Evolutionary conservation across 2,797 vertebrate species (phyloP).

Genomic region (Chaetophractus vellerosus): DNA sequence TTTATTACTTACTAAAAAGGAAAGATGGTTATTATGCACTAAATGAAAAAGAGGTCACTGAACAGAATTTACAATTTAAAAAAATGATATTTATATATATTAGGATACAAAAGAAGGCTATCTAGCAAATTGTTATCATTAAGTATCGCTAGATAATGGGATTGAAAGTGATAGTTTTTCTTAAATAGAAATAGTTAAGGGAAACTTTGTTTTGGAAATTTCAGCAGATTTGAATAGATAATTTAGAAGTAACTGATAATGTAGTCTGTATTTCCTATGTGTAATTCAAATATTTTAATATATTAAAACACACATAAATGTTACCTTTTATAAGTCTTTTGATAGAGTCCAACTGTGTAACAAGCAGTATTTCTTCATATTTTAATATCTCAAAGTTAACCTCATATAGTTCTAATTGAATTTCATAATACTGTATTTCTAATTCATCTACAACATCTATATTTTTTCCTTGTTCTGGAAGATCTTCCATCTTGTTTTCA

Average conservation of each 20-base stretch:
- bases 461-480: conserved; percentile 88
- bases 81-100: neutral
- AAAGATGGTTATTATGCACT: neutral
- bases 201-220: conserved; percentile 35
- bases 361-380: conserved; percentile 96
- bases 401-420: conserved; percentile 95
- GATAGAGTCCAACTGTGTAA: conserved; percentile 94
- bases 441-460: conserved; percentile 91
- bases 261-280: neutral
- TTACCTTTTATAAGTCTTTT: conserved; percentile 96
- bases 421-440: conserved; percentile 96
- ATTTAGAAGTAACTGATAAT: neutral
- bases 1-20: conserved; percentile 24
- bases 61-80: conserved; percentile 13
- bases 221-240: neutral
- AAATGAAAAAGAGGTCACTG: conserved; percentile 22
- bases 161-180: neutral
- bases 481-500: conserved; percentile 91
- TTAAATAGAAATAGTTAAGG: conserved; percentile 58
- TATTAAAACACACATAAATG: conserved; percentile 40
- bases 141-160: neutral
- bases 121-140: neutral
- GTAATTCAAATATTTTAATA: conserved; percentile 36
- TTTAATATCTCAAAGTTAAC: conserved; percentile 96
- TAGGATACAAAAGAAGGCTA: neutral